These are phyloP conservation scores for Nephotettix cincticeps DNA, from an alignment of 1,140 invertebrate genomes.

Conservation along the genomic window DNA sequence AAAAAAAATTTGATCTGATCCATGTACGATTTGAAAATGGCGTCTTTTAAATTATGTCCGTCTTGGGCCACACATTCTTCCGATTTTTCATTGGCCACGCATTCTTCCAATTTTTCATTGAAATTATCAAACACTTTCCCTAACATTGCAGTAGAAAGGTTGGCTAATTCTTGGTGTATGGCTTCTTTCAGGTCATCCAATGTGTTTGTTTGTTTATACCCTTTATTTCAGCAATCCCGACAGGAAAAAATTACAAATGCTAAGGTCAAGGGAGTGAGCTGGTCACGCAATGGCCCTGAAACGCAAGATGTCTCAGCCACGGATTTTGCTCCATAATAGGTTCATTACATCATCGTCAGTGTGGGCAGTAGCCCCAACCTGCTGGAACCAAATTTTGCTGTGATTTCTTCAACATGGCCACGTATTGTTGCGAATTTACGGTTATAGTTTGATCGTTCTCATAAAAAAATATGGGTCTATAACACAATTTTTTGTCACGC, in stretches of 20 bases:
- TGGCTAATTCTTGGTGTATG: constrained; percentile 13
- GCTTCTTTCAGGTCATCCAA: no score
- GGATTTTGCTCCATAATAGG: constrained; percentile 35
- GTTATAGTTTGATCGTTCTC: constrained; percentile 20
- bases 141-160: constrained; percentile 17
- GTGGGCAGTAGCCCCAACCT: constrained; percentile 38
- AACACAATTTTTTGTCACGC: constrained; percentile 31
- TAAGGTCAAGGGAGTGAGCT: constrained; percentile 43
- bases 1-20: background rate
- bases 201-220: constrained; percentile 33
- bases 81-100: no score
- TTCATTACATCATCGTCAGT: constrained; percentile 38
- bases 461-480: constrained; percentile 31
- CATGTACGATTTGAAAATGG: constrained; percentile 1
- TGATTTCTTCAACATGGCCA: constrained; percentile 13
- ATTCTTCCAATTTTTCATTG: no score
- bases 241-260: constrained; percentile 43
- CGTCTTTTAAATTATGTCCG: no score
- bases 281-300: constrained; percentile 40
- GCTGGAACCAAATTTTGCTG: constrained; percentile 34
- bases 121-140: constrained; percentile 1
- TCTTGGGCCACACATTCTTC: no score
- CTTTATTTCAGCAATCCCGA: constrained; percentile 39
- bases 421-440: constrained; percentile 4
- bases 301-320: constrained; percentile 38